A percentile compares a stretch with the other conserved stretches of the same genome.
These are phyloP conservation scores for roundworm (Caenorhabditis elegans) DNA, from an alignment of 1,140 invertebrate genomes.

Conservation along the genomic window WBcel235 BX284603.4:13430501-13431000, in stretches of 20 bases:
- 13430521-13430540: not conserved
- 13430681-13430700: slow-evolving; percentile 32
- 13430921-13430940: not conserved
- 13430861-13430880: too few species aligned
- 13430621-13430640: slow-evolving; percentile 34
- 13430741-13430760: not conserved
- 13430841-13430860: not conserved
- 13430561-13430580: too few species aligned
- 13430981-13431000: slow-evolving; percentile 12
- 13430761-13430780: too few species aligned
- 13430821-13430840: not conserved
- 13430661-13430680: slow-evolving; percentile 40
- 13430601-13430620: slow-evolving; percentile 29
- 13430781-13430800: too few species aligned
- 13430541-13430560: too few species aligned
- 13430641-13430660: slow-evolving; percentile 36
- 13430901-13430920: too few species aligned
- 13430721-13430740: not conserved
- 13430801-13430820: too few species aligned
- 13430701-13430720: slow-evolving; percentile 37
- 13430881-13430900: too few species aligned
- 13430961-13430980: not conserved
- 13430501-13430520: not conserved
- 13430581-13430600: too few species aligned
- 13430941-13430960: not conserved